phyloP scores from a whole-genome alignment of 2,113 vertebrate species.

The Urocynchramus pylzowi region DNA sequence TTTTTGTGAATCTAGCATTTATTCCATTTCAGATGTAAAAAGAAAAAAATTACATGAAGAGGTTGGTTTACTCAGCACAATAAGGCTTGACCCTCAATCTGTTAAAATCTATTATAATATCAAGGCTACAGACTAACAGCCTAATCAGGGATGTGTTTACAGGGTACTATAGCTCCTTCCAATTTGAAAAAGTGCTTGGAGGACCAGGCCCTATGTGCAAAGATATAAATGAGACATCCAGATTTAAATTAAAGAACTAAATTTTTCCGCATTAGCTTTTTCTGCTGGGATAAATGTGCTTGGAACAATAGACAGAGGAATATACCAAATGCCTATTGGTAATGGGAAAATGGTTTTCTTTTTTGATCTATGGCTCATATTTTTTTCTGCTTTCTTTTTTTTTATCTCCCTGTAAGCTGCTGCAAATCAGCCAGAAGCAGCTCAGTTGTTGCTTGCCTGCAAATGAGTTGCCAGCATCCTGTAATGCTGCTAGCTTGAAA shows the following conservation, averaged over 20 bases:
- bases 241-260: background rate
- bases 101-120: background rate
- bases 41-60: background rate
- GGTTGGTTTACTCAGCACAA: background rate
- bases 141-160: background rate
- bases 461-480: slow-evolving; percentile 7
- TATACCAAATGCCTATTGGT: background rate
- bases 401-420: background rate
- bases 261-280: background rate
- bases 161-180: background rate
- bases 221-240: background rate
- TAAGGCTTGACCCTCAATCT: background rate
- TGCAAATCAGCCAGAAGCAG: slow-evolving; percentile 7
- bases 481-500: slow-evolving; percentile 10
- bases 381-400: background rate
- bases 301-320: background rate
- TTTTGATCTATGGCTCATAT: background rate
- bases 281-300: background rate
- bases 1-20: background rate
- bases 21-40: background rate
- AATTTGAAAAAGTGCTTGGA: background rate
- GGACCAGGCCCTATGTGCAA: background rate
- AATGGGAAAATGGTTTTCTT: background rate
- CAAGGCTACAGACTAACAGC: background rate
- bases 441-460: background rate